Base-by-base conservation (phyloP, 2,888 invertebrate genomes). In the Spisula subtruncata region DNA sequence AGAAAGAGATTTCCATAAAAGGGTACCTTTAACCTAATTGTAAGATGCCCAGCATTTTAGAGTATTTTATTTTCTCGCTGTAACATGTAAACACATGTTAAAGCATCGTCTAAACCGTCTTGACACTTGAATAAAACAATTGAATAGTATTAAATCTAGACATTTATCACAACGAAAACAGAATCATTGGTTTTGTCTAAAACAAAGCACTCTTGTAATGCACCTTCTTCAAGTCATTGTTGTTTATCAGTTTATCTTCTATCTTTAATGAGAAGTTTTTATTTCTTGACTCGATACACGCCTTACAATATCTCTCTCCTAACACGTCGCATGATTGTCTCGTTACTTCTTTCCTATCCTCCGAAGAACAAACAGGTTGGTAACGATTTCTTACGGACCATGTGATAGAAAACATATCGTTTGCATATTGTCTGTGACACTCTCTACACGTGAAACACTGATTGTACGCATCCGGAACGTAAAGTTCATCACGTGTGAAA, bases 261-360 rank as follows among this genome's bases (percentile, higher is more conserved):
- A 92, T 88, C 29, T 86, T 75, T 20, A 83, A 81, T 1, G 92
- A 92, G 6, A 92, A 90, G 20, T 48, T 81, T 48, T 86, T 92
- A 80, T 89, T 86, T 51, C 90, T 84, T 29, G 54, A 60, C 60
- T 92, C 92, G 29, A 90, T 89, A 54, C 92, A 92, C 14, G 88
- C 71, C 46, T 84, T 88, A 48, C 90, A 92, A 48, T 92, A 92
- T n/a, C 89, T 41, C 79, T 92, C 92, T 0, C 92, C 90, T 0
- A 92, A 56, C 0, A 92, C 92, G 35, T 92, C 92, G 79, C 92
- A 89, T 25, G 90, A 88, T n/a, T 92, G 88, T 51, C 80, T 79
- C 20, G 46, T 82, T 10, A 46, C 14, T 14, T 18, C 25, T 46
- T n/a, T 66, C 0, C 79, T 54, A 56, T 46, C 35, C n/a, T 41